Evolutionary conservation across 2,113 vertebrate genomes (phyloP), one percentile per base, ranked within the genome.

Genomic region (Aleadryas rufinucha): DNA sequence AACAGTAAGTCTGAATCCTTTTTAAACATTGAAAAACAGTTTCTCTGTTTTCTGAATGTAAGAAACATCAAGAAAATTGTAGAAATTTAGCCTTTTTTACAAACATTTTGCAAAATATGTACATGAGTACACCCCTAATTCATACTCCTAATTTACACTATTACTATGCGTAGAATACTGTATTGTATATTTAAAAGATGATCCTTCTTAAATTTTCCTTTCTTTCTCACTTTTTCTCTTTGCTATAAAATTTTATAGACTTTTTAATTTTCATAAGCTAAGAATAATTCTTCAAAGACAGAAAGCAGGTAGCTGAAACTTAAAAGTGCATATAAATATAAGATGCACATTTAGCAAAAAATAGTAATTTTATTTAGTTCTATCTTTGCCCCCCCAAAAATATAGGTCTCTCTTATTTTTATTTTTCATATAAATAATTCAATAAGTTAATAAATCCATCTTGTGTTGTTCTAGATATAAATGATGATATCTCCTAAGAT

Each of bases 331-430:
- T 24, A 14, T 39, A 42, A 45, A 87, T 41, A 50, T 13, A 11
- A 41, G 21, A 60, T 49, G 14, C 2, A 59, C 5, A 60, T 74
- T 41, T 77, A 42, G 4, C 2, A 84, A 61, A 14, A 42, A 39
- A 19, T 13, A 49, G 0, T 35, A 45, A 26, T 20, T 49, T 8
- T 21, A 27, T 66, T 75, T 41, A 20, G 4, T 49, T 90, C 8
- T 52, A 3, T 24, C 20, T 86, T 82, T 82, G 3, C 1, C 2
- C 1, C 1, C 4, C 1, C 1, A 1, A 30, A 41, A 56, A 27
- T n/a, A 27, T 54, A 65, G 1, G 1, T 66, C 6, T 63, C 3
- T 31, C 3, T 35, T 79, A 11, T 49, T 82, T 74, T 76, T 64
- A 10, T 3, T 69, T 53, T 59, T 52, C 2, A 3, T 45, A 4